Evolutionary conservation across 2,113 vertebrate genomes (phyloP), one percentile per base, ranked within the genome.

Genomic region (Galeopterus variegatus): DNA sequence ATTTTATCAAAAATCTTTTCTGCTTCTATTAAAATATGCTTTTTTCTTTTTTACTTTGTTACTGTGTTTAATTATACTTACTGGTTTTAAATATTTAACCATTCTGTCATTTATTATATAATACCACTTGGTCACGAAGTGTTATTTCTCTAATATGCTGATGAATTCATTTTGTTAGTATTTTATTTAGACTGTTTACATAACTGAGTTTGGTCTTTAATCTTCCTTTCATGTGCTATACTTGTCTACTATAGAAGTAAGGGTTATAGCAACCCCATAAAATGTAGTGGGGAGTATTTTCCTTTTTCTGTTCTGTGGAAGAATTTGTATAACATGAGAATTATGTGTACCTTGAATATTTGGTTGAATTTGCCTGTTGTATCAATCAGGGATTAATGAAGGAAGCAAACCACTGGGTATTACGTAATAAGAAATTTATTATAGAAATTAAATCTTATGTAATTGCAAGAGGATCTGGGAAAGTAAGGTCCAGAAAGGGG

Each of bases 1-100:
- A 60, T 58, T 83, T 83, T 48, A 65, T 72, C 80, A 48, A 85
- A 79, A 72, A 92, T 0, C 41, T 65, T 93, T 75, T 81, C 45
- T 93, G 26, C 52, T 77, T 54, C 31, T 28, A 70, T 52, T 88
- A n/a, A 82, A n/a, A 36, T 12, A 58, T 13, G 3, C 8, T 76
- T 52, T n/a, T 52, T 60, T 62, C 13, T 93, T 28, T 86, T 45
- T 76, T 18, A 9, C 45, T 73, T 54, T 72, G 24, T 88, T 64
- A 88, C 19, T 94, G 41, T 79, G 26, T 41, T 76, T 45, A 75
- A 64, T 54, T 92, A 84, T 58, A 11, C 11, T 33, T 58, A 79
- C 8, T 87, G 50, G 50, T 33, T 97, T 94, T 77, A 83, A 89
- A 73, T 73, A 94, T 31, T 84, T 77, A 93, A 48, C 28, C 18